These are phyloP conservation scores for Macrostomum lignano DNA, from an alignment of 1,140 invertebrate genomes.

Conservation along the genomic window DNA sequence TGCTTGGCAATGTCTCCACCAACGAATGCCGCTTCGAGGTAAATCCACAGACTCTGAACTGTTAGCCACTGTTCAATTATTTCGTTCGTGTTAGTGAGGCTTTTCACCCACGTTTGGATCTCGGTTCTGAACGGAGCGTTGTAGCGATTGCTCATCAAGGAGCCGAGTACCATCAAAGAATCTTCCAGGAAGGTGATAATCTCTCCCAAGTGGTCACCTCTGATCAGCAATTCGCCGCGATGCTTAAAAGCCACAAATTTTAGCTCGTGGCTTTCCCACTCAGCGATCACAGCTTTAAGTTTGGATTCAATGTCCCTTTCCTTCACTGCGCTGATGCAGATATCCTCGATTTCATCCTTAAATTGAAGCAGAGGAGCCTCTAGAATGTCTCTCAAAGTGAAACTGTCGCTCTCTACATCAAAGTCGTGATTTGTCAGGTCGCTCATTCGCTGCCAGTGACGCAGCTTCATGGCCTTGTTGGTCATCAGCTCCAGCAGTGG, in stretches of 20 bases:
- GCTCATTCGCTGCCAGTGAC: constrained; percentile 79
- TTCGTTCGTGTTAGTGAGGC: constrained; percentile 78
- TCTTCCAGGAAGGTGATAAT: constrained; percentile 74
- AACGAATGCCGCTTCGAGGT: constrained; percentile 83
- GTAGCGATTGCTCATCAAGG: constrained; percentile 53
- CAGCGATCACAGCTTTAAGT: constrained; percentile 62
- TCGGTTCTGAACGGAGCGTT: constrained; percentile 25
- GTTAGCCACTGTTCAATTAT: constrained; percentile 77
- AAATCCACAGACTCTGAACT: constrained; percentile 93
- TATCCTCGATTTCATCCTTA: constrained; percentile 92
- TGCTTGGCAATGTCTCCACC: constrained; percentile 95
- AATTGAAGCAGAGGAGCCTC: constrained; percentile 66
- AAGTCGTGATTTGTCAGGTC: constrained; percentile 61
- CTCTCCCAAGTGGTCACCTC: constrained; percentile 64
- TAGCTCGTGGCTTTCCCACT: constrained; percentile 69
- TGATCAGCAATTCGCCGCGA: constrained; percentile 56
- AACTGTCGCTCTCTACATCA: constrained; percentile 65
- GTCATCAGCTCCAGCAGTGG: constrained; percentile 76
- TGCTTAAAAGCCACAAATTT: constrained; percentile 82
- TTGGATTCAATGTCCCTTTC: constrained; percentile 91
- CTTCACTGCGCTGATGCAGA: constrained; percentile 87
- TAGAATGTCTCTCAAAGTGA: constrained; percentile 70
- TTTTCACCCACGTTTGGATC: constrained; percentile 78
- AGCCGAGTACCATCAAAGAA: constrained; percentile 71
- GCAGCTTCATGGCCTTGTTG: constrained; percentile 81